Conservation (phyloP, 1,140 invertebrate species). For the Brachionus rubens region DNA sequence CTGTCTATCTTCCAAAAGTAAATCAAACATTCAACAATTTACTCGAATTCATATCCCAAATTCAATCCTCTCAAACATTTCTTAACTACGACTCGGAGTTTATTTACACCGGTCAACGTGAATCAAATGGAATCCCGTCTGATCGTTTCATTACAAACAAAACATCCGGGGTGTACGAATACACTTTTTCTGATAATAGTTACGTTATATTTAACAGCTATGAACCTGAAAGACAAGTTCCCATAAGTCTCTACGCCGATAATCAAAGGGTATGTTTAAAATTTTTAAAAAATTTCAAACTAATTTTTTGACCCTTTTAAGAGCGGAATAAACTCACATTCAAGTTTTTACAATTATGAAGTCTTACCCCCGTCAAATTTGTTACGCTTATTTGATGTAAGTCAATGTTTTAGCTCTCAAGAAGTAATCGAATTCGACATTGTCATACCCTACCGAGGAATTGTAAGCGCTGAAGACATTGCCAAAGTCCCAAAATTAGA, state of each 20-base stretch:
- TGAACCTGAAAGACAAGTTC: conserved; percentile 17
- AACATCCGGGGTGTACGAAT: conserved; percentile 16
- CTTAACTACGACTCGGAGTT: conserved; percentile 2
- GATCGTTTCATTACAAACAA: conserved; percentile 26
- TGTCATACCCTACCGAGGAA: conserved; percentile 9
- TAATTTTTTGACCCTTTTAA: background rate
- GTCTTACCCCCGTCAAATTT: background rate
- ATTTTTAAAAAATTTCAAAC: background rate
- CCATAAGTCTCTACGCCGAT: conserved; percentile 27
- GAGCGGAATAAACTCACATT: conserved; percentile 20
- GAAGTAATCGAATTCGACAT: conserved; percentile 7
- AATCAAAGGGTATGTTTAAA: background rate
- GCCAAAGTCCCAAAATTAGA: background rate
- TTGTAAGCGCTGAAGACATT: background rate
- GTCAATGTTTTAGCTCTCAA: background rate
- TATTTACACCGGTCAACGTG: background rate
- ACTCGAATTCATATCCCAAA: background rate
- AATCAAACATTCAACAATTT: conserved; percentile 1
- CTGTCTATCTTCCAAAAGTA: background rate
- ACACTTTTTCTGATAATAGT: conserved; percentile 37
- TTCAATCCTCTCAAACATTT: conserved; percentile 14
- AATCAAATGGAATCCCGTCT: conserved; percentile 14
- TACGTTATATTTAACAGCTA: background rate
- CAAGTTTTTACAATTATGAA: conserved; percentile 41
- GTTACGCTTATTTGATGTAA: background rate